These are phyloP conservation scores for Esox masquinongy DNA, from an alignment of 2,797 vertebrate genomes.

Conservation along the genomic window DNA sequence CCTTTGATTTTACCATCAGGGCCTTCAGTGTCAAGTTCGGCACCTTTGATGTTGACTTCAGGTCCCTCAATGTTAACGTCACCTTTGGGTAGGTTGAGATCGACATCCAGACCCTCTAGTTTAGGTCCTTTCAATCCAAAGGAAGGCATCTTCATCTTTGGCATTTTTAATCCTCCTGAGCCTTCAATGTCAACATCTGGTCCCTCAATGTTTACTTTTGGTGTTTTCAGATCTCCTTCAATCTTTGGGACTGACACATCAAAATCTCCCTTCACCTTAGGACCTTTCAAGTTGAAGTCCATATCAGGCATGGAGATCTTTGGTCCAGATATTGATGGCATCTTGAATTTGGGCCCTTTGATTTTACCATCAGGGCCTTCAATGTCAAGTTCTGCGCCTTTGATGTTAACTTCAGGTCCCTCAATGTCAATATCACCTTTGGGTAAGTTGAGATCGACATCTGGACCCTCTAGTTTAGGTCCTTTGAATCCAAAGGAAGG, in stretches of 20 bases:
- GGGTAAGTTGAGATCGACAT: conserved; percentile 35
- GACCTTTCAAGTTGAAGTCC: conserved; percentile 48
- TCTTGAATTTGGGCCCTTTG: conserved; percentile 67
- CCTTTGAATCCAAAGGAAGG: conserved; percentile 24
- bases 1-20: conserved; percentile 60
- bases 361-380: conserved; percentile 49
- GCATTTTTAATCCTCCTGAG: conserved; percentile 15
- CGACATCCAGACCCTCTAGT: conserved; percentile 44
- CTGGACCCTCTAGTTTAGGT: conserved; percentile 45
- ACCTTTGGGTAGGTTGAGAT: conserved; percentile 26
- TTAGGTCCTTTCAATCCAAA: conserved; percentile 32
- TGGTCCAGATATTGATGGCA: conserved; percentile 69
- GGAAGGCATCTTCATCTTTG: conserved; percentile 32
- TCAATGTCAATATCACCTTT: conserved; percentile 41
- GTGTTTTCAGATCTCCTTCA: conserved; percentile 36
- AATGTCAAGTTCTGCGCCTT: conserved; percentile 35
- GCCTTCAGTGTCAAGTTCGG: conserved; percentile 35
- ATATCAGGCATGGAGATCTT: conserved; percentile 40
- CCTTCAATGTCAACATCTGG: conserved; percentile 23
- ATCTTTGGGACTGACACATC: conserved; percentile 11
- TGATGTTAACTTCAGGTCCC: conserved; percentile 16
- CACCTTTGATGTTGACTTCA: background rate
- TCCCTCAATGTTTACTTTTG: conserved; percentile 25
- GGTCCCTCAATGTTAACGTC: conserved; percentile 32
- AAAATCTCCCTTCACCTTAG: conserved; percentile 28